Conservation (phyloP, 2,888 invertebrate species). For the Pristionchus maxplancki region DNA sequence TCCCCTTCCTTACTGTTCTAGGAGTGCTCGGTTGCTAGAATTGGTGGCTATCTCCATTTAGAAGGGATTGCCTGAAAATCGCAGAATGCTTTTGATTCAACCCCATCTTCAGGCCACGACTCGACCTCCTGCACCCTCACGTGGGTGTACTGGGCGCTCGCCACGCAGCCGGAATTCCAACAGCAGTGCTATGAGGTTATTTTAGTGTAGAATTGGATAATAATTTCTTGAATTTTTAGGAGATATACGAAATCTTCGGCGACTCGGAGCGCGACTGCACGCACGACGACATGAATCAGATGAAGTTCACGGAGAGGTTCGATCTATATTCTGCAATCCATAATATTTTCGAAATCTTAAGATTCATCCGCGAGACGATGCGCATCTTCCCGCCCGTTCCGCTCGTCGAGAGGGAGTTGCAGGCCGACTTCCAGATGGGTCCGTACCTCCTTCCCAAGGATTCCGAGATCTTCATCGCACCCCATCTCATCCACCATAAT, state of each 20-base stretch:
- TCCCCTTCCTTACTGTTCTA: too few relatives aligned
- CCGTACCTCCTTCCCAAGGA: constrained; percentile 65
- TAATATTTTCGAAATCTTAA: too few relatives aligned
- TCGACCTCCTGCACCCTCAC: background rate
- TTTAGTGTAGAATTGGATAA: too few relatives aligned
- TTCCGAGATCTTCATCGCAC: constrained; percentile 55
- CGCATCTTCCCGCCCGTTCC: constrained; percentile 54
- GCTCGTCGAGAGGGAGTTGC: constrained; percentile 49
- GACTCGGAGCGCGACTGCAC: constrained; percentile 60
- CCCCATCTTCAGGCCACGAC: constrained; percentile 10
- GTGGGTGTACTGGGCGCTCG: constrained; percentile 18
- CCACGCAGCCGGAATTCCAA: background rate
- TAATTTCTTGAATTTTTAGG: too few relatives aligned
- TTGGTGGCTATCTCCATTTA: too few relatives aligned
- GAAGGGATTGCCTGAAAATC: too few relatives aligned
- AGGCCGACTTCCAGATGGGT: constrained; percentile 66
- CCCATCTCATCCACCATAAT: constrained; percentile 75
- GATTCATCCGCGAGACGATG: constrained; percentile 52
- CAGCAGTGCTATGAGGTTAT: background rate
- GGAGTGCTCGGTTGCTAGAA: too few relatives aligned
- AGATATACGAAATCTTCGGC: constrained; percentile 50
- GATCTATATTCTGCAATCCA: too few relatives aligned
- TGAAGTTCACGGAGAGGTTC: constrained; percentile 60
- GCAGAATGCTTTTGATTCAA: too few relatives aligned
- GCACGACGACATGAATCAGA: constrained; percentile 57